These are phyloP conservation scores for Agriopis aurantiaria DNA, from an alignment of 2,888 invertebrate species.

Conservation along the genomic window DNA sequence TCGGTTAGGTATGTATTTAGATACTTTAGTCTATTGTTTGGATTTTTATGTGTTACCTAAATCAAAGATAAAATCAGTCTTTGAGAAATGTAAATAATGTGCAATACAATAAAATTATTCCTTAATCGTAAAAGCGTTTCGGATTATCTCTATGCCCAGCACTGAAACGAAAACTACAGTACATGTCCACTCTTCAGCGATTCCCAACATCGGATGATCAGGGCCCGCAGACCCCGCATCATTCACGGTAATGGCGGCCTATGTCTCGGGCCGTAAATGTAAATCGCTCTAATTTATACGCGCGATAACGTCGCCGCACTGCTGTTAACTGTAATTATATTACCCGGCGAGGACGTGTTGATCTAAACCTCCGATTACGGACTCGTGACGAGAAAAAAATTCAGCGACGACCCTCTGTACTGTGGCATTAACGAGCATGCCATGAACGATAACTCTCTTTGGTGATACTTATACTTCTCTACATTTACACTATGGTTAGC, in stretches of 20 bases:
- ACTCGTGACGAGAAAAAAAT: constrained; percentile 71
- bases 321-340: constrained; percentile 86
- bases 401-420: constrained; percentile 49
- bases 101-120: neutral
- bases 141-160: neutral
- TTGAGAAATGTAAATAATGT: too few species aligned
- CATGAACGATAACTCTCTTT: constrained; percentile 16
- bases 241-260: constrained; percentile 81
- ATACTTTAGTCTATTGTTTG: too few species aligned
- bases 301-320: constrained; percentile 84
- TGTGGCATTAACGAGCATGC: constrained; percentile 22
- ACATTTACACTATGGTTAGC: neutral
- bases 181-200: constrained; percentile 21
- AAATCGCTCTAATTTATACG: constrained; percentile 86
- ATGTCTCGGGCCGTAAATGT: constrained; percentile 83
- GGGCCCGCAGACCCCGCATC: constrained; percentile 78
- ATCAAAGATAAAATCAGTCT: too few species aligned
- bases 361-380: constrained; percentile 83
- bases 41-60: too few species aligned
- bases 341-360: constrained; percentile 85
- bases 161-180: neutral
- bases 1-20: too few species aligned
- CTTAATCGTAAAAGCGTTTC: neutral
- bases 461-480: neutral
- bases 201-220: constrained; percentile 60